phyloP scores from a whole-genome alignment of 1,140 invertebrate genomes.

The Scaptomyza graminum region DNA sequence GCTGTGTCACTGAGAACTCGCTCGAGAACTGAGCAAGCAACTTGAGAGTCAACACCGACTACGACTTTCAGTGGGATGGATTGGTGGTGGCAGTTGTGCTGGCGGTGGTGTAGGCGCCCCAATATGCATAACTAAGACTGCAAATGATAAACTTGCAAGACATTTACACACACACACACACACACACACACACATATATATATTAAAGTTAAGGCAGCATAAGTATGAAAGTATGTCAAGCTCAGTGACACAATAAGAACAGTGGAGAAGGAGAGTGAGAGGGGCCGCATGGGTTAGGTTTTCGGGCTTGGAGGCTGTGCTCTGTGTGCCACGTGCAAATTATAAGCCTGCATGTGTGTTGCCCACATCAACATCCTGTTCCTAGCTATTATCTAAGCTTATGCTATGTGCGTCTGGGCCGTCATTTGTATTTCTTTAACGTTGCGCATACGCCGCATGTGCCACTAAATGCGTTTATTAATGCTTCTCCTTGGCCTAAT shows the following conservation, averaged over 20 bases:
- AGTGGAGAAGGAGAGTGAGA: slow-evolving; percentile 6
- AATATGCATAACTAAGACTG: slow-evolving; percentile 72
- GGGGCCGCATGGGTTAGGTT: not conserved
- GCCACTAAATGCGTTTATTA: slow-evolving; percentile 81
- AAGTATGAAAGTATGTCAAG: slow-evolving; percentile 79
- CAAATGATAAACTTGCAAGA: slow-evolving; percentile 77
- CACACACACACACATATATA: slow-evolving; percentile 5
- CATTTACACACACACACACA: slow-evolving; percentile 13
- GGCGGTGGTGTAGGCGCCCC: slow-evolving; percentile 10
- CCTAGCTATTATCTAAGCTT: slow-evolving; percentile 76
- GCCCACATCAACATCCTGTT: slow-evolving; percentile 68
- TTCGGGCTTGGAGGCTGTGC: not conserved
- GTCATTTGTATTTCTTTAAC: slow-evolving; percentile 44
- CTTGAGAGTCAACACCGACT: slow-evolving; percentile 52
- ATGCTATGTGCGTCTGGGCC: slow-evolving; percentile 17
- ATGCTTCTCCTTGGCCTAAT: slow-evolving; percentile 81
- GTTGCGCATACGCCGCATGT: slow-evolving; percentile 71
- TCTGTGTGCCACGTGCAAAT: slow-evolving; percentile 70
- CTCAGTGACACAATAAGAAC: slow-evolving; percentile 80
- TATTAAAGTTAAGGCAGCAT: slow-evolving; percentile 50
- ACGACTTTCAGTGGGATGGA: slow-evolving; percentile 6
- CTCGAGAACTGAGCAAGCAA: slow-evolving; percentile 75
- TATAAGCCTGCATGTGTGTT: slow-evolving; percentile 76
- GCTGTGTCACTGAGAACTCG: slow-evolving; percentile 28
- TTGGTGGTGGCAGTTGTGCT: not conserved